Conservation (phyloP, 2,113 vertebrate species). For the Anas platyrhynchos region DNA sequence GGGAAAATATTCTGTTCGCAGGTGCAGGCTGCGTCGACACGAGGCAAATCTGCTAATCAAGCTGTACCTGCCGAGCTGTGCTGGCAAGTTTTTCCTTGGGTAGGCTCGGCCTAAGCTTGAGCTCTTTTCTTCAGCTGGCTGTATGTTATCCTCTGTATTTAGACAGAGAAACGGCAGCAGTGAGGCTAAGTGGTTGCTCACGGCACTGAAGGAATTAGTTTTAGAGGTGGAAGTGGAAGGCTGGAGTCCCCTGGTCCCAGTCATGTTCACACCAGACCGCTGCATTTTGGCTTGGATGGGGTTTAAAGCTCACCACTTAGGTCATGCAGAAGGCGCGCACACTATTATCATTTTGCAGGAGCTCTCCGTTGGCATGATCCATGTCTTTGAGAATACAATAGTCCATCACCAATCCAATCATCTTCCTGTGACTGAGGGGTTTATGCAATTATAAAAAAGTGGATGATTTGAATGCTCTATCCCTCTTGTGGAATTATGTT, state of each 20-base stretch:
- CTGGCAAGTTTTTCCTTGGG: neutral
- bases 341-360: neutral
- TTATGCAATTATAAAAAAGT: conserved; percentile 73
- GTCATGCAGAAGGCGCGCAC: neutral
- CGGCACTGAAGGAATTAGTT: conserved; percentile 62
- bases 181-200: conserved; percentile 50
- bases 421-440: conserved; percentile 66
- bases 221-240: neutral
- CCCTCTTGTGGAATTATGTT: conserved; percentile 72
- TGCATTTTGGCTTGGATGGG: conserved; percentile 42
- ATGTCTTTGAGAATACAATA: conserved; percentile 68
- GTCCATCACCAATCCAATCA: conserved; percentile 69
- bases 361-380: conserved; percentile 48
- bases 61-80: neutral
- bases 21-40: neutral
- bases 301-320: conserved; percentile 4
- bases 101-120: neutral
- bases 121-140: neutral
- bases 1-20: neutral
- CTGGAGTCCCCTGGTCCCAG: conserved; percentile 28
- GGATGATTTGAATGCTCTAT: conserved; percentile 70
- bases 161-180: conserved; percentile 7
- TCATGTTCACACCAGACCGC: neutral
- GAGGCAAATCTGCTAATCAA: conserved; percentile 26
- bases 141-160: neutral